Evolutionary conservation across 2,797 vertebrate species (phyloP), one percentile per base, ranked within the genome.

Genomic region (Amblyopsis hoosieri): DNA sequence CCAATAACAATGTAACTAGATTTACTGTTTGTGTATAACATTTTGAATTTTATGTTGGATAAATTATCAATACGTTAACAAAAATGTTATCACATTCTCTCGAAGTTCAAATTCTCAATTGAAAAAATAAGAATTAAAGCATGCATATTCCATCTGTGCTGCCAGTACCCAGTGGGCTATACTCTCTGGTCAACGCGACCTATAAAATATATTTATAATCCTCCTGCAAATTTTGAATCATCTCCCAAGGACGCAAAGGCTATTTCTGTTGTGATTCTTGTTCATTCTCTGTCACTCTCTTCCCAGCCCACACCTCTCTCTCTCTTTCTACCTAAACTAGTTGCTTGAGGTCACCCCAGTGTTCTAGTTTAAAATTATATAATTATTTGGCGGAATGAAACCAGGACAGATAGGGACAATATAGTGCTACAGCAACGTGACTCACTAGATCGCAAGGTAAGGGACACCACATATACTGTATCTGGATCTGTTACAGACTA

Each of bases 171-270:
- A 45, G 12, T 6, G 57, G 77, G 76, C 83, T 74, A 74, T 56
- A 71, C 66, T 80, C 64, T 80, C 64, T 33, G 81, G 84, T 82
- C 82, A 82, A 7, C 55, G 66, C 33, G 90, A 90, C 91, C 91
- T 82, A 92, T 85, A 91, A 91, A 74, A 83, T 67, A 87, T 91
- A 91, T 92, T 90, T 90, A 85, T 92, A 90, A 64, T 71, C 47
- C 65, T 69, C 56, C 64, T 58, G 49, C 69, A 65, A 57, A 79
- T 77, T 85, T 75, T 76, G 57, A 87, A 75, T 81, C 72, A 65
- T 84, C 83, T 90, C 85, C 65, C 68, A 82, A 84, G 88, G 89
- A 85, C 84, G 78, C 62, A 64, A 59, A 14, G 76, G 74, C 90
- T 93, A 91, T 91, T 91, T 91, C 76, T 75, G 80, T 59, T 64